Conservation (phyloP, 2,797 vertebrate genomes). For the Sardinella longiceps region DNA sequence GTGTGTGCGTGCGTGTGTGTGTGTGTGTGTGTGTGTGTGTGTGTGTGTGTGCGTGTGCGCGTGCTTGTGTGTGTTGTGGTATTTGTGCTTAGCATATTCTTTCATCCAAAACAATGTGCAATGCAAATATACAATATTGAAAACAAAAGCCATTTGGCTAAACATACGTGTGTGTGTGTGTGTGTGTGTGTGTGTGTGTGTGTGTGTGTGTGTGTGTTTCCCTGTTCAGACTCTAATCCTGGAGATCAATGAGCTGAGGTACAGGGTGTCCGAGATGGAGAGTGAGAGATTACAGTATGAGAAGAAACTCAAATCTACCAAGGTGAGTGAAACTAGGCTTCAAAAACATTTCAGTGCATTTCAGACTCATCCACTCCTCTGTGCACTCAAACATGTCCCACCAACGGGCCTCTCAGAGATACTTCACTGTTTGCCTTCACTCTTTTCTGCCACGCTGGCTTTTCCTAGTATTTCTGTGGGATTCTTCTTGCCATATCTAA, state of each 20-base stretch:
- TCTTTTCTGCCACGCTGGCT: neutral
- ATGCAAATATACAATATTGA: no score
- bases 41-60: no score
- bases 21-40: no score
- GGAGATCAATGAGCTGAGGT: constrained; percentile 89
- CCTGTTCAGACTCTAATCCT: constrained; percentile 85
- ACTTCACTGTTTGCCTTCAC: neutral
- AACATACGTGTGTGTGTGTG: no score
- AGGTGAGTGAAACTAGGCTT: constrained; percentile 78
- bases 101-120: no score
- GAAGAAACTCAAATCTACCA: constrained; percentile 94
- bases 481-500: constrained; percentile 31
- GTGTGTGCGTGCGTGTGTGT: no score
- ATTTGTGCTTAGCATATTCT: no score
- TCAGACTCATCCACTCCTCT: neutral
- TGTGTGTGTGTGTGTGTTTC: constrained; percentile 7
- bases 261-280: constrained; percentile 90
- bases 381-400: neutral
- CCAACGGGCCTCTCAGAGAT: neutral
- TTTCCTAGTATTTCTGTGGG: neutral
- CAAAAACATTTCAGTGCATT: neutral
- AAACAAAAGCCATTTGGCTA: no score
- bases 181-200: constrained; percentile 6
- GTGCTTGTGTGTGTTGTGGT: no score
- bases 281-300: constrained; percentile 90